Conservation (phyloP, 2,113 vertebrate genomes). For the Dasyornis broadbenti region DNA sequence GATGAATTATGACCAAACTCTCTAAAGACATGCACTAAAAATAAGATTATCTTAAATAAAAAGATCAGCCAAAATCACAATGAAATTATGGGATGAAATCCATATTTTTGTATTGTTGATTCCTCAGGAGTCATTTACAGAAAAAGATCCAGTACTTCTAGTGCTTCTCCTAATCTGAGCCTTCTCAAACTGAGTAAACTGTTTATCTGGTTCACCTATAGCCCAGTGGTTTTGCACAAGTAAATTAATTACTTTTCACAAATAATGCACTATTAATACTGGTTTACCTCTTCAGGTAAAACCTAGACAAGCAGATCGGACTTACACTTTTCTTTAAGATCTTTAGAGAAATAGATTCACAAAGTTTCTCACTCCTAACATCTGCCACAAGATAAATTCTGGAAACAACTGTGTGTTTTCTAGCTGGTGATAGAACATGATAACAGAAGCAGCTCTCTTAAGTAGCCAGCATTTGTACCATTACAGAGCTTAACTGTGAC, state of each 20-base stretch:
- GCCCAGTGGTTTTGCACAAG: background rate
- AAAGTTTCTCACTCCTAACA: background rate
- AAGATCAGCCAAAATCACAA: background rate
- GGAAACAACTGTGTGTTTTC: background rate
- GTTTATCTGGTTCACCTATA: background rate
- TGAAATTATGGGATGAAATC: background rate
- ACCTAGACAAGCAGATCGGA: background rate
- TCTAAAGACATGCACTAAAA: background rate
- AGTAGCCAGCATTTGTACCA: background rate
- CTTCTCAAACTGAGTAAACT: background rate
- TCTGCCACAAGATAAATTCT: background rate
- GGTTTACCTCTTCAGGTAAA: background rate
- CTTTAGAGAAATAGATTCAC: background rate
- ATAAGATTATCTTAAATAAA: background rate
- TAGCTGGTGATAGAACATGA: background rate
- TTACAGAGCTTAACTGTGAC: background rate
- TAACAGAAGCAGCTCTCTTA: background rate
- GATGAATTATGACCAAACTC: background rate
- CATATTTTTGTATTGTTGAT: background rate
- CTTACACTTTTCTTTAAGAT: background rate
- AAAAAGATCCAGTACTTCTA: background rate
- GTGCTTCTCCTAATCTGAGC: background rate
- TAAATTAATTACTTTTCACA: background rate
- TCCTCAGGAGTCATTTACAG: background rate
- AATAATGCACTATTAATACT: background rate